phyloP scores from a whole-genome alignment of 2,113 vertebrate genomes.

The Archilochus colubris region DNA sequence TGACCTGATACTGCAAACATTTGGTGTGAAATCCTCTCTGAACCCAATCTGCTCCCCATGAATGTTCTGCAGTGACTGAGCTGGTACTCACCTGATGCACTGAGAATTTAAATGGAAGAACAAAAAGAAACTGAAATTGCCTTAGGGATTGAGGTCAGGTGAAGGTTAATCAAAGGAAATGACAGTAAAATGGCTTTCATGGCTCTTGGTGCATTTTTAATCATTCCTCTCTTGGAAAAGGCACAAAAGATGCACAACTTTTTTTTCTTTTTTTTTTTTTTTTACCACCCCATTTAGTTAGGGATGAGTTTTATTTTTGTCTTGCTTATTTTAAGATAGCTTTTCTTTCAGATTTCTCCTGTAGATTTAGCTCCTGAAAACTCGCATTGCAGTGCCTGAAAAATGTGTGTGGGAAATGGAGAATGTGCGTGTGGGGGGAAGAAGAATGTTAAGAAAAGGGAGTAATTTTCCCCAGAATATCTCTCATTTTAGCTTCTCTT shows the following conservation, averaged over 20 bases:
- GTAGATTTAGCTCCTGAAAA: conserved; percentile 12
- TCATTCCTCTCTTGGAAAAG: conserved; percentile 49
- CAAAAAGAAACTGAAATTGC: conserved; percentile 72
- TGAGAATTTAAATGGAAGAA: conserved; percentile 68
- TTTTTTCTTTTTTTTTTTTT: neutral
- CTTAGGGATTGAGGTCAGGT: conserved; percentile 75
- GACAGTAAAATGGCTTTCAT: conserved; percentile 75
- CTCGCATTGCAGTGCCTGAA: conserved; percentile 1
- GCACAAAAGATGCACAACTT: conserved; percentile 31
- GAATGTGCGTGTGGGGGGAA: conserved; percentile 43
- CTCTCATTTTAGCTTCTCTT: conserved; percentile 17
- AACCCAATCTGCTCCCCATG: neutral
- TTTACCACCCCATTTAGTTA: neutral
- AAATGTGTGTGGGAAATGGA: conserved; percentile 41
- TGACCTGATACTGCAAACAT: neutral
- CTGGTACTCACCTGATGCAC: conserved; percentile 49
- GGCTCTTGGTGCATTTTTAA: conserved; percentile 77
- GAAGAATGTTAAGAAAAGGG: conserved; percentile 52
- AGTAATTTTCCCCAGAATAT: conserved; percentile 61
- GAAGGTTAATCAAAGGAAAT: conserved; percentile 85
- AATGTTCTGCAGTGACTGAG: neutral
- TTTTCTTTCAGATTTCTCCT: neutral
- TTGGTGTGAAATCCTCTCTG: neutral
- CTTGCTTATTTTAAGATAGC: conserved; percentile 12
- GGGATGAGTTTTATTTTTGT: conserved; percentile 19